Conservation (phyloP, 64 coral and sea anemone genomes). For the Cladopsammia gracilis region DNA sequence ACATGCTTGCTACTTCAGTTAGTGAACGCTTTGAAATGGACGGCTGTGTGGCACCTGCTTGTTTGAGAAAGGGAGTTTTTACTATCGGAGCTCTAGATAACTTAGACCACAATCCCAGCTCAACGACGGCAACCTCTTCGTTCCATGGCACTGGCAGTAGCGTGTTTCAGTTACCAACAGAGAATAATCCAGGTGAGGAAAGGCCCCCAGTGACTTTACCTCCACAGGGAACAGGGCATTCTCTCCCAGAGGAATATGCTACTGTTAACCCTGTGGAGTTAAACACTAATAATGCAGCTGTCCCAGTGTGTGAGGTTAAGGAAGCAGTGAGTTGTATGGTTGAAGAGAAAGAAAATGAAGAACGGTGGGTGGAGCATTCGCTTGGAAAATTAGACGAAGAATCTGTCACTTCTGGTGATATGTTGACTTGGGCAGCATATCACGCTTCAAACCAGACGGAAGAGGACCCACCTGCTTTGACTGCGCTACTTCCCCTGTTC, state of each 20-base stretch:
- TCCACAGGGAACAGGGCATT: constrained; percentile 54
- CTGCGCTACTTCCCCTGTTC: constrained; percentile 55
- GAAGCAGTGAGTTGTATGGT: constrained; percentile 15
- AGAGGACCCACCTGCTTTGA: constrained; percentile 46
- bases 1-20: constrained; percentile 52
- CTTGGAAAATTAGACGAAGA: constrained; percentile 35
- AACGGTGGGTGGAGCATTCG: constrained; percentile 43
- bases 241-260: constrained; percentile 60
- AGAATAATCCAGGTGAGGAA: constrained; percentile 14
- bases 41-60: constrained; percentile 48
- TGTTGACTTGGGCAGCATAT: constrained; percentile 63
- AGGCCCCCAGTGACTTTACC: constrained; percentile 39
- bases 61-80: constrained; percentile 64
- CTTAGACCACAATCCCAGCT: constrained; percentile 64
- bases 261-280: constrained; percentile 56
- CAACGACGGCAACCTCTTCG: constrained; percentile 61
- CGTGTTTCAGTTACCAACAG: constrained; percentile 56
- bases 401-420: constrained; percentile 27
- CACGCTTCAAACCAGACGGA: constrained; percentile 33
- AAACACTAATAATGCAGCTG: constrained; percentile 6
- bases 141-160: constrained; percentile 73
- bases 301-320: constrained; percentile 26
- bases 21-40: constrained; percentile 42
- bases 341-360: constrained; percentile 30
- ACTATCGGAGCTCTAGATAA: constrained; percentile 70